phyloP scores from a whole-genome alignment of 2,113 vertebrate genomes.

The Colaptes auratus region DNA sequence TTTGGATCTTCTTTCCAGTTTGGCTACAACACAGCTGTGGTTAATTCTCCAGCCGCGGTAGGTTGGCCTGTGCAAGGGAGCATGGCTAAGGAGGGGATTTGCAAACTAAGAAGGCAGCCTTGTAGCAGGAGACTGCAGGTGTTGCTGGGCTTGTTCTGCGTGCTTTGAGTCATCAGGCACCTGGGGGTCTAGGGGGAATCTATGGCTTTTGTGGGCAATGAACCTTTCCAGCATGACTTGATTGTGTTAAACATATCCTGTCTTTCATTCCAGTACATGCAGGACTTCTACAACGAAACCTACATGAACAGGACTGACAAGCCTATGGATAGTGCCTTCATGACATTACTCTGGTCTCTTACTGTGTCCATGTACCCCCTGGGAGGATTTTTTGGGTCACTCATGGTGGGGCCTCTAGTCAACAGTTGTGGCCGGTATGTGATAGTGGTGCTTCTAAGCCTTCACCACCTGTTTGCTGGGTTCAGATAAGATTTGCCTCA shows the following conservation, averaged over 20 bases:
- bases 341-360: slow-evolving; percentile 89
- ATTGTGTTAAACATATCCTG: background rate
- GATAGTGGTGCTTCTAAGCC: background rate
- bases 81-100: rapidly evolving
- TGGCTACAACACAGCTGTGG: slow-evolving; percentile 90
- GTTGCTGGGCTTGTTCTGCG: background rate
- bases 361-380: slow-evolving; percentile 94
- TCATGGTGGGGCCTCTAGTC: slow-evolving; percentile 89
- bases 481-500: rapidly evolving
- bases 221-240: rapidly evolving
- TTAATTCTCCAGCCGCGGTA: slow-evolving; percentile 90
- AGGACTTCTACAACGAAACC: slow-evolving; percentile 86
- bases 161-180: background rate
- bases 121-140: rapidly evolving
- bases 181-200: background rate
- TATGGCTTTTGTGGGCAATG: background rate
- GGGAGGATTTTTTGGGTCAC: slow-evolving; percentile 89
- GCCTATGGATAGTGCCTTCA: slow-evolving; percentile 26
- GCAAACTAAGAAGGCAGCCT: background rate
- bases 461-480: background rate
- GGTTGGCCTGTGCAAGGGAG: background rate
- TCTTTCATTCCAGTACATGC: slow-evolving; percentile 81
- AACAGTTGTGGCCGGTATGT: slow-evolving; percentile 88
- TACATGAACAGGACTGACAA: slow-evolving; percentile 56
- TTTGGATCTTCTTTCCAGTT: slow-evolving; percentile 99